phyloP scores from a whole-genome alignment of 1,140 invertebrate species.

The Tetragnatha versicolor region DNA sequence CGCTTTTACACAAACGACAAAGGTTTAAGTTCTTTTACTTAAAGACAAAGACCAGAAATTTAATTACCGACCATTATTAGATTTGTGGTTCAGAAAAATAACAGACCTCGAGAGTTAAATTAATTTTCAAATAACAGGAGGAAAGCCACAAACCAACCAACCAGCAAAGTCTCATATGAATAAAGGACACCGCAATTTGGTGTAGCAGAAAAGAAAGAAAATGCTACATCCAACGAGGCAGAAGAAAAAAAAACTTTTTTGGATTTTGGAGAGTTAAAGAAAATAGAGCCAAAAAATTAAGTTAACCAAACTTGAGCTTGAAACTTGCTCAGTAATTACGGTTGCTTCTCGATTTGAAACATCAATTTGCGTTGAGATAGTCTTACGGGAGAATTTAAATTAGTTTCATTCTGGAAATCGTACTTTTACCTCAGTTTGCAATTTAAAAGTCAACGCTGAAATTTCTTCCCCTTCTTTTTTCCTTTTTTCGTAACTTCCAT shows the following conservation, averaged over 20 bases:
- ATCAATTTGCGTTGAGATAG: slow-evolving; percentile 34
- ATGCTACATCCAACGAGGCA: not conserved
- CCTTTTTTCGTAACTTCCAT: too few species aligned
- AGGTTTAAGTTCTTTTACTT: too few species aligned
- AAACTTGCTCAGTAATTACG: slow-evolving; percentile 27
- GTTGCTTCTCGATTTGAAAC: slow-evolving; percentile 42
- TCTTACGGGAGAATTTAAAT: slow-evolving; percentile 43
- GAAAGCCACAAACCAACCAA: slow-evolving; percentile 6
- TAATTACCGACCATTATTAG: slow-evolving; percentile 14
- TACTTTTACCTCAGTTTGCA: slow-evolving; percentile 38
- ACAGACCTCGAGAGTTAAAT: not conserved
- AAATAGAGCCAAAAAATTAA: not conserved
- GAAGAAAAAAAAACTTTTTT: slow-evolving; percentile 13
- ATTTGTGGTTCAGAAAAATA: not conserved
- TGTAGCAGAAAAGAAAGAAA: not conserved
- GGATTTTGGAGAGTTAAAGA: not conserved
- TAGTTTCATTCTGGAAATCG: slow-evolving; percentile 38
- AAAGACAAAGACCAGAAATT: slow-evolving; percentile 6
- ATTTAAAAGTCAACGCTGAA: slow-evolving; percentile 33
- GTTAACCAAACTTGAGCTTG: slow-evolving; percentile 11
- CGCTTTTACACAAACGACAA: too few species aligned
- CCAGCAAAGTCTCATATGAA: not conserved
- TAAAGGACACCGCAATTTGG: not conserved
- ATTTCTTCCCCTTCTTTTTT: slow-evolving; percentile 12
- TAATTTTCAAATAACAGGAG: not conserved